A percentile compares a stretch with the other conserved stretches of the same genome.
Conservation (phyloP, 2,888 invertebrate species). For the Tenthredo distinguenda region DNA sequence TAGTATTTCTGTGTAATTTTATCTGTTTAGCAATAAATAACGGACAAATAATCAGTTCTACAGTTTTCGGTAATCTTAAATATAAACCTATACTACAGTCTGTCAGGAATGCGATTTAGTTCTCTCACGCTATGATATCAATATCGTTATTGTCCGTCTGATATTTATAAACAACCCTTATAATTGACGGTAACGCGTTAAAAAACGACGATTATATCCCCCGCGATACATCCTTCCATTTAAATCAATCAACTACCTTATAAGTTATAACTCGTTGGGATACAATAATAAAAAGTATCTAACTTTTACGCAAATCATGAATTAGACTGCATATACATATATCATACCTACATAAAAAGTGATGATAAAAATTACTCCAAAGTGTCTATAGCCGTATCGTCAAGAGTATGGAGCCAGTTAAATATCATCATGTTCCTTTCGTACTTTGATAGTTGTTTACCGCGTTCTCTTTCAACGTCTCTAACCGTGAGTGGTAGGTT, state of each 20-base stretch:
- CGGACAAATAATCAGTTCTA: not conserved
- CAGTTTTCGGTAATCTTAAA: not conserved
- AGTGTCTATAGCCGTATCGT: constrained; percentile 83
- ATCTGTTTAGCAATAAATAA: not conserved
- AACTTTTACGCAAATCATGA: too few relatives aligned
- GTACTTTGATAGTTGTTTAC: constrained; percentile 92
- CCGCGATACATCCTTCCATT: not conserved
- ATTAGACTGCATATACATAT: not conserved
- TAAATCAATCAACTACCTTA: not conserved
- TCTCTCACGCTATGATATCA: not conserved
- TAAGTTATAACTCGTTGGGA: not conserved
- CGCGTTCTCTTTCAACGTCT: constrained; percentile 90
- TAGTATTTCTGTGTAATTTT: not conserved
- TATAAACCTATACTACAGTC: not conserved
- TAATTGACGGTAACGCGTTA: constrained; percentile 3
- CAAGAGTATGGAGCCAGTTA: constrained; percentile 94
- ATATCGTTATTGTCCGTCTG: not conserved
- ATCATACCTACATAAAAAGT: too few relatives aligned
- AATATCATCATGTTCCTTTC: constrained; percentile 97
- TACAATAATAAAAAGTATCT: too few relatives aligned
- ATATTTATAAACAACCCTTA: not conserved
- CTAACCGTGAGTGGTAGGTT: constrained; percentile 85
- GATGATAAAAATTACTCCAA: constrained; percentile 34
- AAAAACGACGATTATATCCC: not conserved
- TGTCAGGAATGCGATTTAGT: not conserved